Evolutionary conservation across 2,113 vertebrate genomes (phyloP).

Genomic region (Sprattus sprattus): DNA sequence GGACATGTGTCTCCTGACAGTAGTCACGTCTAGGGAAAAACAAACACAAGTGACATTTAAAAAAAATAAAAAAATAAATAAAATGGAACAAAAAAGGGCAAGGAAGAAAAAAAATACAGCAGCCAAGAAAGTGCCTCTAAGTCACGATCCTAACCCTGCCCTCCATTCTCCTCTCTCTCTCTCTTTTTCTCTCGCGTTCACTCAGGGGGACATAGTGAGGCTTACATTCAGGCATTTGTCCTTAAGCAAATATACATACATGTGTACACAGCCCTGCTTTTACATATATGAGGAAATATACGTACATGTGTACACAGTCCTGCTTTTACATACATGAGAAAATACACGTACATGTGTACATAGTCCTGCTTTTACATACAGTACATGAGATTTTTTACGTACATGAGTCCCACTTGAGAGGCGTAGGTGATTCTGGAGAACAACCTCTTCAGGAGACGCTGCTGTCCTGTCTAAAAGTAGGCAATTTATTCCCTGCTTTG

Average conservation of each 20-base stretch:
- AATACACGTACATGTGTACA: background rate
- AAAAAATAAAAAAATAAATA: conserved; percentile 42
- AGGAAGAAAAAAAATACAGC: background rate
- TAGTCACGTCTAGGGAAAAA: conserved; percentile 45
- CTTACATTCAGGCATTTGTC: background rate
- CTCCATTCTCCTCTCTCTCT: conserved; percentile 42
- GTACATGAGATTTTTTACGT: background rate
- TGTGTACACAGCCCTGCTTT: no score
- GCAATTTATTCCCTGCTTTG: no score
- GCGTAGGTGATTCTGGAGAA: background rate
- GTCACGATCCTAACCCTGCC: conserved; percentile 23
- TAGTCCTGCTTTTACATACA: no score
- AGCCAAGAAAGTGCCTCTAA: conserved; percentile 12
- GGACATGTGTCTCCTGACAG: conserved; percentile 69
- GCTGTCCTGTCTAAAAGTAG: no score
- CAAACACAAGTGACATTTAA: conserved; percentile 60
- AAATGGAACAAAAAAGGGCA: conserved; percentile 35
- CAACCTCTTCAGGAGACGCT: background rate
- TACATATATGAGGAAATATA: background rate
- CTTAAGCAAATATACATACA: background rate
- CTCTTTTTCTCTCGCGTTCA: background rate
- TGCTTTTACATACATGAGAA: no score
- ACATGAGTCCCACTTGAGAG: background rate
- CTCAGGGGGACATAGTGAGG: no score
- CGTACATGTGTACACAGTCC: no score